These are phyloP conservation scores for Eurytoma californica DNA, from an alignment of 2,888 invertebrate species.

Conservation along the genomic window DNA sequence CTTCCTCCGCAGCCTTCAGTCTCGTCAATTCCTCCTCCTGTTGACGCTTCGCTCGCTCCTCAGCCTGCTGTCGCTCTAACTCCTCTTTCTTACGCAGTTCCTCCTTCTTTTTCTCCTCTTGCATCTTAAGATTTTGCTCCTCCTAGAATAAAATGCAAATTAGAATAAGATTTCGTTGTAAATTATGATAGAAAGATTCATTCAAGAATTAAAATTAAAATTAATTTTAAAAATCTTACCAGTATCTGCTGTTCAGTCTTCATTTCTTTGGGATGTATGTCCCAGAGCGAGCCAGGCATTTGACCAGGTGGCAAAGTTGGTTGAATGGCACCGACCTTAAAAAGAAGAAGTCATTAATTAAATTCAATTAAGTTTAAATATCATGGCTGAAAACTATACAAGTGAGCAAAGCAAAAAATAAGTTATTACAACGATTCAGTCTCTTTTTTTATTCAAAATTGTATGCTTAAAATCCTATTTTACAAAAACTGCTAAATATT, in stretches of 20 bases:
- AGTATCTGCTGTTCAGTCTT: constrained; percentile 76
- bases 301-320: constrained; percentile 72
- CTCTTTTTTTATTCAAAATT: too few species aligned
- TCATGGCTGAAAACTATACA: not conserved
- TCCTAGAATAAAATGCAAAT: constrained; percentile 62
- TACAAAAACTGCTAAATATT: too few species aligned
- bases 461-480: too few species aligned
- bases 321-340: constrained; percentile 68
- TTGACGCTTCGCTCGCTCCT: constrained; percentile 70
- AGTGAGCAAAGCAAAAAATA: not conserved
- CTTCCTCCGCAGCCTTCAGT: constrained; percentile 50
- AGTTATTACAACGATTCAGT: too few species aligned
- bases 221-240: constrained; percentile 62
- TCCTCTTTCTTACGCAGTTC: constrained; percentile 69
- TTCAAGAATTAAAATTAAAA: not conserved
- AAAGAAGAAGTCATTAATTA: constrained; percentile 4
- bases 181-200: not conserved
- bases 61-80: constrained; percentile 72
- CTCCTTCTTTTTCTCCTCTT: constrained; percentile 70
- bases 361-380: not conserved
- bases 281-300: constrained; percentile 72
- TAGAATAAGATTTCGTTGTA: not conserved
- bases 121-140: constrained; percentile 74
- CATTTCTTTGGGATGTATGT: constrained; percentile 73
- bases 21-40: constrained; percentile 54